phyloP scores from a whole-genome alignment of 1,140 invertebrate species.

The Drosophila lini region DNA sequence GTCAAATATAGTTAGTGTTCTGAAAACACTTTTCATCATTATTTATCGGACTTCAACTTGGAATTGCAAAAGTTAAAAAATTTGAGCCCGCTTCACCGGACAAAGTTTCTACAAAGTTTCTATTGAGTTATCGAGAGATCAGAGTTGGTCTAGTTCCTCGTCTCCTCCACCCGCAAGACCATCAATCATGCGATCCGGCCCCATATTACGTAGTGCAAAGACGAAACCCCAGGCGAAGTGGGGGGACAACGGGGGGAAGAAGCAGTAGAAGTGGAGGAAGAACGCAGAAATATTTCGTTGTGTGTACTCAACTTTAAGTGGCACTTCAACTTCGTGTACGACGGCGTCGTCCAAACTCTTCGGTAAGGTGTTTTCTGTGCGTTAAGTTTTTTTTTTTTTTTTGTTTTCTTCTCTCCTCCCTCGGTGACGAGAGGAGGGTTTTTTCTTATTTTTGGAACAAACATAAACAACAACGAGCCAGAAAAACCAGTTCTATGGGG shows the following conservation, averaged over 20 bases:
- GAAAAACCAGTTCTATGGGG: conserved; percentile 53
- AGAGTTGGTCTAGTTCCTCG: conserved; percentile 18
- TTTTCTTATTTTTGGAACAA: conserved; percentile 76
- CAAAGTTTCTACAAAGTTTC: conserved; percentile 6
- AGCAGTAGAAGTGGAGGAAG: conserved; percentile 22
- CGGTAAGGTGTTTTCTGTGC: conserved; percentile 36
- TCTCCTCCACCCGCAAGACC: conserved; percentile 8
- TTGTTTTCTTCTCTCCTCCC: neutral
- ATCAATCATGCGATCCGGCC: conserved; percentile 60
- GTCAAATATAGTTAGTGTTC: neutral
- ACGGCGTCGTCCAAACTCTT: conserved; percentile 19
- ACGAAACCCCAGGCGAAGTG: conserved; percentile 1
- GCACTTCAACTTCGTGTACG: conserved; percentile 53
- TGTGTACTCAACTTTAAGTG: conserved; percentile 60
- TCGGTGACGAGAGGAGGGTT: conserved; percentile 10
- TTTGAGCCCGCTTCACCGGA: neutral
- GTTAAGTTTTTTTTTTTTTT: conserved; percentile 3
- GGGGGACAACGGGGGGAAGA: neutral
- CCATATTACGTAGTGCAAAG: conserved; percentile 48
- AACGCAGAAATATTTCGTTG: conserved; percentile 45
- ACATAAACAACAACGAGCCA: conserved; percentile 66
- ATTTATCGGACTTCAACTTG: neutral
- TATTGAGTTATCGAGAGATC: conserved; percentile 23
- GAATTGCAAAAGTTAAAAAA: neutral
- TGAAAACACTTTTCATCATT: neutral